Base-by-base conservation (phyloP, 2,888 invertebrate genomes). In the Heteromyza rotundicornis region DNA sequence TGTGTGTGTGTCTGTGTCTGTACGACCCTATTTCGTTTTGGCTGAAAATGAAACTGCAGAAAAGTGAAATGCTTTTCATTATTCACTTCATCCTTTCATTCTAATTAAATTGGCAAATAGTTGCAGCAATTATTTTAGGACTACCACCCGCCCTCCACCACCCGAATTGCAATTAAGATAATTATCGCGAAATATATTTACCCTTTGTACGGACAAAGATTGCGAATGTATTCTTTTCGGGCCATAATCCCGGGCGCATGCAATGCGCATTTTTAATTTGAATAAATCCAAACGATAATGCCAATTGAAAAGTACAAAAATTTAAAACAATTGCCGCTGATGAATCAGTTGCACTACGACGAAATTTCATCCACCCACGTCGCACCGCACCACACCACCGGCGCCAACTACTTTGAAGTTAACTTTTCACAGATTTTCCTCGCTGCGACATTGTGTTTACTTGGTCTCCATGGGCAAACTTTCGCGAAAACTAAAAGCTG, bases 81-180 rank as follows among this genome's bases (percentile, higher is more conserved):
- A n/a, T n/a, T 27, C 27, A 5, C 10, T 27, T 27, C 27, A 7
- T 27, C 27, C 27, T 27, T 27, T 10, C 27, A 7, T 27, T 27
- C 27, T 40, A 40, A 40, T 40, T 40, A 40, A 40, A 40, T 40
- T 40, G 12, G 40, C 40, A 40, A 40, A n/a, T 40, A n/a, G 40
- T n/a, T 10, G 40, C 40, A 40, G 16, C 40, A 40, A 40, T 40
- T 40, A 40, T 40, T 40, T 40, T n/a, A 40, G n/a, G n/a, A n/a
- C n/a, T n/a, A n/a, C n/a, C n/a, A n/a, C n/a, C n/a, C n/a, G n/a
- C n/a, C n/a, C n/a, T n/a, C n/a, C n/a, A n/a, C n/a, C n/a, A 40
- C 40, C 40, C 40, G 14, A n/a, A 40, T n/a, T 40, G 40, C 40
- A 40, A 40, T 40, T 40, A 40, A 40, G 40, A 40, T 40, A 40